A percentile compares a stretch with the other conserved stretches of the same genome.
Evolutionary conservation across 2,888 invertebrate genomes (phyloP).

Genomic region (Masnerella sp.): DNA sequence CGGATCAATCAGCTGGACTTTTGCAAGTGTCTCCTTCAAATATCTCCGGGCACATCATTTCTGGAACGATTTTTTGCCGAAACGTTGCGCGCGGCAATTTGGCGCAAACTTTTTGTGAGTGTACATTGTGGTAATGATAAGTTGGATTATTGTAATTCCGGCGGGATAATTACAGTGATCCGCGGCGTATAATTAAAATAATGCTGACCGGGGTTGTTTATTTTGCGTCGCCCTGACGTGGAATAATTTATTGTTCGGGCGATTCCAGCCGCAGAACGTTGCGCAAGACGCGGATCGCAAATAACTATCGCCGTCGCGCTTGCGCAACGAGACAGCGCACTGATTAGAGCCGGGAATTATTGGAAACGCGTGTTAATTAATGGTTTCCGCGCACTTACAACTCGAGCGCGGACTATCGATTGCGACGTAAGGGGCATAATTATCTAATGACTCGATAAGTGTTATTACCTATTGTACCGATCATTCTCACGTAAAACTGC

Average conservation of each 20-base stretch:
- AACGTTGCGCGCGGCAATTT: background rate
- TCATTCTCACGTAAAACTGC: slow-evolving; percentile 40
- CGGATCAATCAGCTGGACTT: no score
- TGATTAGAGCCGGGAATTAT: slow-evolving; percentile 33
- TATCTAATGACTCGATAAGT: slow-evolving; percentile 51
- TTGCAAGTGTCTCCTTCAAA: no score
- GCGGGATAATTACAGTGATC: slow-evolving; percentile 5
- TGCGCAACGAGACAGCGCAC: slow-evolving; percentile 33
- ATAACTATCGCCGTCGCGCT: slow-evolving; percentile 26
- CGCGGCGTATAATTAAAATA: slow-evolving; percentile 22
- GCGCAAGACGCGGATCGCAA: slow-evolving; percentile 30
- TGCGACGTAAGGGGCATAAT: slow-evolving; percentile 42
- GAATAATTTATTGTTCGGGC: slow-evolving; percentile 13
- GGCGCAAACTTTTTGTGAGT: background rate
- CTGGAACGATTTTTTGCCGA: no score
- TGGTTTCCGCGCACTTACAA: slow-evolving; percentile 35
- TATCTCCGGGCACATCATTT: no score
- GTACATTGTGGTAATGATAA: slow-evolving; percentile 7
- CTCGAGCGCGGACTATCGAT: slow-evolving; percentile 32
- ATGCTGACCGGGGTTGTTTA: slow-evolving; percentile 14
- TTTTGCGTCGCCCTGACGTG: slow-evolving; percentile 21
- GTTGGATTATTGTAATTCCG: background rate
- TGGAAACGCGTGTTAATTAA: slow-evolving; percentile 47
- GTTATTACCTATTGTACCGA: slow-evolving; percentile 43
- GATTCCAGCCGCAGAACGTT: slow-evolving; percentile 9